Evolutionary conservation across 2,797 vertebrate species (phyloP).

Genomic region (Ctenochaetus hawaiiensis): DNA sequence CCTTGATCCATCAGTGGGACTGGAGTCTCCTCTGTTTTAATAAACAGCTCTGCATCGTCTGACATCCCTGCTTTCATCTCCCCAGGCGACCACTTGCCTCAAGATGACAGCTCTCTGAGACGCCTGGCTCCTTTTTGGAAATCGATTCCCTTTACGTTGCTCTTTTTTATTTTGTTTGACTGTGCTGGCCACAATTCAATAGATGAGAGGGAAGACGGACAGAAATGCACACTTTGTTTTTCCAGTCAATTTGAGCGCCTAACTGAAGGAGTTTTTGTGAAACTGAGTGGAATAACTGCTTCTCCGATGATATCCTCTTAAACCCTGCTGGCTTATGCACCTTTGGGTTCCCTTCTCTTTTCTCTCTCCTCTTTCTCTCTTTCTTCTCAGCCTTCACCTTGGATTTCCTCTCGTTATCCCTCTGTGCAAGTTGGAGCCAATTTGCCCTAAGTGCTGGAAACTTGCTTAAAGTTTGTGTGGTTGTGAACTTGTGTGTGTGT

Average conservation of each 20-base stretch:
- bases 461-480: constrained; percentile 53
- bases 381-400: constrained; percentile 60
- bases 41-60: constrained; percentile 65
- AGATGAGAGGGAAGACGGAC: constrained; percentile 31
- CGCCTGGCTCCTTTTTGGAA: constrained; percentile 54
- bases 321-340: constrained; percentile 62
- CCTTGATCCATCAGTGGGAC: constrained; percentile 67
- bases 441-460: constrained; percentile 70
- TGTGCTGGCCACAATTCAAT: constrained; percentile 48
- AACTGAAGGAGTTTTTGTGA: constrained; percentile 59
- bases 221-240: constrained; percentile 54
- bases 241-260: constrained; percentile 57
- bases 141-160: constrained; percentile 57
- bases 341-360: constrained; percentile 50
- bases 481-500: constrained; percentile 6
- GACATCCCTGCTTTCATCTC: constrained; percentile 77
- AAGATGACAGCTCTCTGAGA: constrained; percentile 61
- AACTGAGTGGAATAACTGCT: constrained; percentile 71
- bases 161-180: constrained; percentile 32
- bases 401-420: constrained; percentile 75
- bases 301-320: constrained; percentile 66
- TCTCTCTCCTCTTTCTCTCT: constrained; percentile 28
- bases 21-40: constrained; percentile 65
- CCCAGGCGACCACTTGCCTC: constrained; percentile 52
- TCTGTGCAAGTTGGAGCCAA: constrained; percentile 65